A percentile compares a stretch with the other conserved stretches of the same genome.
Evolutionary conservation across 2,888 invertebrate species (phyloP).

Genomic region (Bombyx huttoni): DNA sequence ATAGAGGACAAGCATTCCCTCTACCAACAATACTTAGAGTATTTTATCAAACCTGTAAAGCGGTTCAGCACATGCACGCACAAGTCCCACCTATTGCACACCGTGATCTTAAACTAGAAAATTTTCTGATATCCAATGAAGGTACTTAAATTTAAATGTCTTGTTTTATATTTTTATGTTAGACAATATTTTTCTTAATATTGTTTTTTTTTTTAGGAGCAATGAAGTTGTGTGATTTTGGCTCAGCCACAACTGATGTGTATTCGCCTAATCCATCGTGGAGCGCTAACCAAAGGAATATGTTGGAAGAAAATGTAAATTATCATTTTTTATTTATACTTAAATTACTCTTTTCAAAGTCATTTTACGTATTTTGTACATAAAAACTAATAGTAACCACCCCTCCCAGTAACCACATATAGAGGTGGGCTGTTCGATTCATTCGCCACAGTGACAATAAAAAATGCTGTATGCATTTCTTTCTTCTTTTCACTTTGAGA

Average conservation of each 20-base stretch:
- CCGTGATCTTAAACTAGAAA: slow-evolving; percentile 97
- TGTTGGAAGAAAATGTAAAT: slow-evolving; percentile 92
- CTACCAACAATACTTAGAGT: slow-evolving; percentile 82
- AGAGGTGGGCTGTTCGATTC: no score
- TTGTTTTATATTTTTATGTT: not conserved
- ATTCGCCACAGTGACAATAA: no score
- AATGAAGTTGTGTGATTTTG: slow-evolving; percentile 97
- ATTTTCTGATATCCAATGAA: slow-evolving; percentile 89
- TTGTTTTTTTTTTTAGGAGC: slow-evolving; percentile 39
- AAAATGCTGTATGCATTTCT: no score
- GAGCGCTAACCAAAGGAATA: slow-evolving; percentile 91
- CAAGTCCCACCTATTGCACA: slow-evolving; percentile 94
- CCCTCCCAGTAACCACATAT: no score
- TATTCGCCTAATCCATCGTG: slow-evolving; percentile 89
- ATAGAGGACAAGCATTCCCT: slow-evolving; percentile 74
- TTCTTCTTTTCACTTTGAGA: no score
- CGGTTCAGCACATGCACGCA: slow-evolving; percentile 94
- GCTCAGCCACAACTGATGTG: slow-evolving; percentile 90
- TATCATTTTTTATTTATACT: not conserved
- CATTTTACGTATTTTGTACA: no score
- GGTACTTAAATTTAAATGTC: slow-evolving; percentile 54
- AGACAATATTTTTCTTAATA: not conserved
- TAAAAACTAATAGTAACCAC: no score
- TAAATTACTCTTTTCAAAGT: not conserved
- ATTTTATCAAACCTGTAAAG: slow-evolving; percentile 91